Percentiles rank a stretch among this genome's conserved stretches.
phyloP scores from a whole-genome alignment of 2,113 vertebrate genomes.

The Pipa parva region DNA sequence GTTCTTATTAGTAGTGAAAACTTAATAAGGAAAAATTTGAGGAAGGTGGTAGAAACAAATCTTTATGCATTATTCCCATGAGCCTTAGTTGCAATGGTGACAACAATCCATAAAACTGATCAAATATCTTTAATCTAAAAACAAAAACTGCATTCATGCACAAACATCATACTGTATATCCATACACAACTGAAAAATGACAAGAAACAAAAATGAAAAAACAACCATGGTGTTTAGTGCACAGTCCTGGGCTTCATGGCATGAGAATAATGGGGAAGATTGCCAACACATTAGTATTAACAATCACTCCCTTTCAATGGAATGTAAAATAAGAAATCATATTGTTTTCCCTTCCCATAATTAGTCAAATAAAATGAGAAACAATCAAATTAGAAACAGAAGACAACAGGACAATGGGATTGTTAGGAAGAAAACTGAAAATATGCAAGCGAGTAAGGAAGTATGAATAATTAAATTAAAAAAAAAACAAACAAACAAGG shows the following conservation, averaged over 20 bases:
- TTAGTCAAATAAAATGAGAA: slow-evolving; percentile 57
- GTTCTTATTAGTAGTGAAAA: too few relatives aligned
- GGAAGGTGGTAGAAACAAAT: slow-evolving; percentile 50
- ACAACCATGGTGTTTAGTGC: slow-evolving; percentile 77
- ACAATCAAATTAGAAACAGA: not conserved
- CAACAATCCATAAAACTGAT: slow-evolving; percentile 51
- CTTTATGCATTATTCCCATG: slow-evolving; percentile 80
- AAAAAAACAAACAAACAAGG: too few relatives aligned
- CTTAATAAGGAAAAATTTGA: too few relatives aligned
- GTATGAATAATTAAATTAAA: slow-evolving; percentile 55
- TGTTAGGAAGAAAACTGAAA: slow-evolving; percentile 20
- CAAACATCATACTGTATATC: slow-evolving; percentile 76
- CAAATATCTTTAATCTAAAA: slow-evolving; percentile 36
- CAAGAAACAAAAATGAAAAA: slow-evolving; percentile 63
- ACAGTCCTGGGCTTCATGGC: slow-evolving; percentile 75
- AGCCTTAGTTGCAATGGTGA: slow-evolving; percentile 71
- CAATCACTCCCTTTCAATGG: slow-evolving; percentile 80
- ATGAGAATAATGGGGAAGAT: slow-evolving; percentile 83
- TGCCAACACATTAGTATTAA: slow-evolving; percentile 80
- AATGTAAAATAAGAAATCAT: slow-evolving; percentile 53
- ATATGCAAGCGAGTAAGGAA: slow-evolving; percentile 47
- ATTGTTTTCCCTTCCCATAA: slow-evolving; percentile 65
- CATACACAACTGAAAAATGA: slow-evolving; percentile 67
- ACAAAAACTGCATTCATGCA: slow-evolving; percentile 55
- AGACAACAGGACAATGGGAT: slow-evolving; percentile 35